Base-by-base conservation (phyloP, 2,888 invertebrate species). In the Norana najaformis region DNA sequence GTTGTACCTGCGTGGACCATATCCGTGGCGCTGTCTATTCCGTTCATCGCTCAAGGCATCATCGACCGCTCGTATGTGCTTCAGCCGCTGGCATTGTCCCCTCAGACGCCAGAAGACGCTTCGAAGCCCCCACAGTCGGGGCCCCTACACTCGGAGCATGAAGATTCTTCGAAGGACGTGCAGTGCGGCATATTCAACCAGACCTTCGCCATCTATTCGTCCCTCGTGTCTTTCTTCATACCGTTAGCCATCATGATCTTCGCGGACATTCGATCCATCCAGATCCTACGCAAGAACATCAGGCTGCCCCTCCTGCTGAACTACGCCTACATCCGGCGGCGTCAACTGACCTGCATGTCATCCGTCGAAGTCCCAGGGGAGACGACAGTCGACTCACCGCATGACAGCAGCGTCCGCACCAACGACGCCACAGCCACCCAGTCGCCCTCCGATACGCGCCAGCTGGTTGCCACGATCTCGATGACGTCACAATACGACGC, bases 191-290 rank as follows among this genome's bases (percentile, higher is more conserved):
- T 92, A 23, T 92, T 92, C 69, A 91, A 92, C 88, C 90, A 89
- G 34, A 91, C 90, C 1, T 92, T 92, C 82, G 91, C 91, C 38
- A 91, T 92, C 14, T 92, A 92, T 89, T 92, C 92, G 34, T 92
- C 92, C 5, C 69, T 91, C 18, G 92, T 92, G n/a, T 92, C 92
- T n/a, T 92, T 92, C 89, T 92, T 92, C 83, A 88, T 92, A 8
- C 92, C 92, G 30, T 83, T 92, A n/a, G 69, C 90, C 35, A 88
- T 92, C 82, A 92, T 92, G 92, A 83, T 92, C 30, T 91, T 92
- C 41, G 92, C 91, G 13, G 92, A 92, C 89, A 90, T 90, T 18
- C 88, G 92, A 13, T 92, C 92, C 11, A 91, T 92, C 20, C 90
- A 91, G 83, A 90, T 91, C 23, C 90, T 91, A 16, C 53, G 91